Percentiles rank a stretch among this genome's conserved stretches.
Conservation (phyloP, 2,888 invertebrate species). For the Lymantria dispar region DNA sequence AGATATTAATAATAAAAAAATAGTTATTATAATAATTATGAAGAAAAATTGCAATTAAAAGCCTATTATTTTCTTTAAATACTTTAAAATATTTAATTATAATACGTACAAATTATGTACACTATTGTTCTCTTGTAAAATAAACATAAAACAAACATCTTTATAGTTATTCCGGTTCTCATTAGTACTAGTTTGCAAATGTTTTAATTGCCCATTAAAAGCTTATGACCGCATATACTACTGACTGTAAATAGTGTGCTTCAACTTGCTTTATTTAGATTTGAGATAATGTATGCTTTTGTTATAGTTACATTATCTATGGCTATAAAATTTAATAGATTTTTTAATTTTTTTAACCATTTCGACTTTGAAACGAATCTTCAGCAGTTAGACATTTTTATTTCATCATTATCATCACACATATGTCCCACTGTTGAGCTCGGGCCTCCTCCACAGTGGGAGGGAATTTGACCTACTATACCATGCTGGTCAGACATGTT, state of each 20-base stretch:
- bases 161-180: conserved; percentile 23
- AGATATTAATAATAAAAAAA: too few species aligned
- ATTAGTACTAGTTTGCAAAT: conserved; percentile 30
- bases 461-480: too few species aligned
- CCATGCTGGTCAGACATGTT: too few species aligned
- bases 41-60: background rate
- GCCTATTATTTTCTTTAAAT: background rate
- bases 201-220: conserved; percentile 31
- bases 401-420: too few species aligned
- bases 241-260: conserved; percentile 5
- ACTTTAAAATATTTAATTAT: background rate
- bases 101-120: background rate
- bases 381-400: background rate
- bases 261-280: conserved; percentile 24
- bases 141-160: conserved; percentile 2
- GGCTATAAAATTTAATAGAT: too few species aligned
- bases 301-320: too few species aligned
- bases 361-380: too few species aligned
- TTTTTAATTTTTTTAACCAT: too few species aligned
- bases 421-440: too few species aligned
- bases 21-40: too few species aligned
- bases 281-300: conserved; percentile 13
- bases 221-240: conserved; percentile 23
- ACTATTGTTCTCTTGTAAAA: conserved; percentile 26
- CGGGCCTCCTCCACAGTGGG: too few species aligned